phyloP scores from a whole-genome alignment of 2,113 vertebrate species.

The Geococcyx californianus region DNA sequence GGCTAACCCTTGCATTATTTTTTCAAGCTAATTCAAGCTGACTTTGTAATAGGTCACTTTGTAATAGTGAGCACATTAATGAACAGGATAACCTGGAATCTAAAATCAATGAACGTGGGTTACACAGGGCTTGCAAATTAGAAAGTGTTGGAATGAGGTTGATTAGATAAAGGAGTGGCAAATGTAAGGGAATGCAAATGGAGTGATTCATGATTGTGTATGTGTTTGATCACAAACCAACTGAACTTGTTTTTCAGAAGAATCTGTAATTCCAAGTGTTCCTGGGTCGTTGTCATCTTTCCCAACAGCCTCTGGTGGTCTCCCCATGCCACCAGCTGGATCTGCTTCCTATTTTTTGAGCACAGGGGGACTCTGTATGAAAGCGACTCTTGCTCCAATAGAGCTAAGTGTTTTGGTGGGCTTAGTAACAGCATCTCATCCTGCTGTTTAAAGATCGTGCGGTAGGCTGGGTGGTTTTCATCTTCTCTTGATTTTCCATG shows the following conservation, averaged over 20 bases:
- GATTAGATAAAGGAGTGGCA: constrained; percentile 62
- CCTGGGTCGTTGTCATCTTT: rapidly evolving
- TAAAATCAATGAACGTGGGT: not conserved
- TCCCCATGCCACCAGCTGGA: not conserved
- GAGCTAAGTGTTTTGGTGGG: not conserved
- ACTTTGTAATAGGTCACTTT: not conserved
- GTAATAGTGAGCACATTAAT: not conserved
- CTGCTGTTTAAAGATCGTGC: not conserved
- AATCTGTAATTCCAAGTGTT: not conserved
- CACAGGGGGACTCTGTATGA: not conserved
- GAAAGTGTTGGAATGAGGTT: constrained; percentile 3
- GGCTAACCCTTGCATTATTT: not conserved
- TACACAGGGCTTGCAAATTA: not conserved
- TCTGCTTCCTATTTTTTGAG: not conserved
- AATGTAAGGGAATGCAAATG: constrained; percentile 37
- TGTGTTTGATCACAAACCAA: not conserved
- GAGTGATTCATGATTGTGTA: constrained; percentile 15
- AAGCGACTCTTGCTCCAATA: not conserved
- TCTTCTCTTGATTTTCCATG: not conserved
- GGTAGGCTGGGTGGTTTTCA: not conserved
- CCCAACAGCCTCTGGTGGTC: not conserved
- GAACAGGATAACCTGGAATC: not conserved
- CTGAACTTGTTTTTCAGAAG: not conserved
- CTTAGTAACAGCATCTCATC: not conserved
- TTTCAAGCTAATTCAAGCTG: not conserved